These are phyloP conservation scores for Lapara coniferarum DNA, from an alignment of 2,888 invertebrate genomes.

Conservation along the genomic window DNA sequence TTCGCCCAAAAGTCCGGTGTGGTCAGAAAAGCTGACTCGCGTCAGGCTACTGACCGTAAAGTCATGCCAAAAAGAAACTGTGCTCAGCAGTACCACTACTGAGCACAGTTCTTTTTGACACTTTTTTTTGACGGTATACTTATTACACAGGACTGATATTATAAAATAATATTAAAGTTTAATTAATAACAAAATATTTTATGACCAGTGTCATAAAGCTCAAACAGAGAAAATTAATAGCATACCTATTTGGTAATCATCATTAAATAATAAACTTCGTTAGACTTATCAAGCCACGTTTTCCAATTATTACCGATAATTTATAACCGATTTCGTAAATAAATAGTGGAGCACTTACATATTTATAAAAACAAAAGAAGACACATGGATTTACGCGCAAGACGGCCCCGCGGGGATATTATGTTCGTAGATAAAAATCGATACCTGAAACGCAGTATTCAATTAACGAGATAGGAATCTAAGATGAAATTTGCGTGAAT, in stretches of 20 bases:
- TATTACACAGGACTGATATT: not conserved
- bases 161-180: not conserved
- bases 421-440: constrained; percentile 49
- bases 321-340: constrained; percentile 25
- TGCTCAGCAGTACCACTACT: too few species aligned
- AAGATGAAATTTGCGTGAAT: constrained; percentile 48
- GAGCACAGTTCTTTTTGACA: too few species aligned
- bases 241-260: too few species aligned
- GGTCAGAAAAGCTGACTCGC: too few species aligned
- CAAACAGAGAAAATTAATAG: not conserved
- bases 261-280: too few species aligned
- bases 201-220: not conserved
- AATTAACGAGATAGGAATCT: constrained; percentile 59
- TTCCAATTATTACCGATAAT: not conserved
- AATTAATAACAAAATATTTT: not conserved
- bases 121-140: too few species aligned
- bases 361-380: constrained; percentile 15
- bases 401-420: constrained; percentile 33
- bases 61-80: too few species aligned
- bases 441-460: constrained; percentile 53
- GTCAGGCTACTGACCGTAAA: too few species aligned
- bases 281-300: too few species aligned
- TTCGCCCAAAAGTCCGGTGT: too few species aligned
- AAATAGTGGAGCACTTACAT: constrained; percentile 17
- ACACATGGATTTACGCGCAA: constrained; percentile 35